phyloP scores from a whole-genome alignment of 2,113 vertebrate species.

The Progne subis region DNA sequence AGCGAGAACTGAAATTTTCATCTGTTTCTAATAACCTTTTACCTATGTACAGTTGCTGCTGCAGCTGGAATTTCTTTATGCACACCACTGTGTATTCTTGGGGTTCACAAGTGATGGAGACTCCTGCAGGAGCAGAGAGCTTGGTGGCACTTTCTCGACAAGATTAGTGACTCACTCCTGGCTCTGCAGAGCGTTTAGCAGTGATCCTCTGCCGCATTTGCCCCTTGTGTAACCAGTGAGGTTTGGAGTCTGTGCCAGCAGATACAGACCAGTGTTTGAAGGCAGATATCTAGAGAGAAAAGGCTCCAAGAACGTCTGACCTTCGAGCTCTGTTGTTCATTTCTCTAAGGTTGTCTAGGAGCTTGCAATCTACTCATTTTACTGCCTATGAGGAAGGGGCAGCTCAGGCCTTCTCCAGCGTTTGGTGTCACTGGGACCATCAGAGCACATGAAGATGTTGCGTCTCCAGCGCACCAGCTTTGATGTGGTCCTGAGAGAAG shows the following conservation, averaged over 20 bases:
- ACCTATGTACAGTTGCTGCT: background rate
- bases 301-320: background rate
- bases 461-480: background rate
- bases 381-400: background rate
- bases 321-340: background rate
- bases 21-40: constrained; percentile 58
- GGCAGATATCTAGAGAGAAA: background rate
- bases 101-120: background rate
- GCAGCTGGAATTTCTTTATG: background rate
- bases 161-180: background rate
- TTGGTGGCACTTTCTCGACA: background rate
- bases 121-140: background rate
- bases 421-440: background rate
- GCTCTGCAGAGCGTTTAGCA: background rate
- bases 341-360: background rate
- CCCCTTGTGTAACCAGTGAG: background rate
- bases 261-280: background rate
- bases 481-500: background rate
- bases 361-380: background rate
- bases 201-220: background rate
- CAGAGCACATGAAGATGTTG: background rate
- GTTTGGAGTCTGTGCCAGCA: background rate
- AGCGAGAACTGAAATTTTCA: constrained; percentile 48
- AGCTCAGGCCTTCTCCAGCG: rapidly evolving
- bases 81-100: background rate